Percentiles rank a stretch among this genome's conserved stretches.
These are phyloP conservation scores for Forbesichthys agassizii DNA, from an alignment of 2,113 vertebrate species.

Conservation along the genomic window DNA sequence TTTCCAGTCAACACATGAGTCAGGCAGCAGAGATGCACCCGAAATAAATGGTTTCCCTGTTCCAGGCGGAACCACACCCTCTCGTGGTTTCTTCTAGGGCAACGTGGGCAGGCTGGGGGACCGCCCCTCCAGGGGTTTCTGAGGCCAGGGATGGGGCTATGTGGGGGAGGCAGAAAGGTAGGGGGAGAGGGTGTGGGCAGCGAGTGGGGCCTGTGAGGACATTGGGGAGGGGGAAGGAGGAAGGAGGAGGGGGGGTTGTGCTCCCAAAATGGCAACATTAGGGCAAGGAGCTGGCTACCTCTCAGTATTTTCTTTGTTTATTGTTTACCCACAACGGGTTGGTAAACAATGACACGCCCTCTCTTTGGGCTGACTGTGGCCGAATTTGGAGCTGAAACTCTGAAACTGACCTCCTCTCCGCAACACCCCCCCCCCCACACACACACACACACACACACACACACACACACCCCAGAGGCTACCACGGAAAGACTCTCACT, in stretches of 20 bases:
- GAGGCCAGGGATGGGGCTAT: conserved; percentile 67
- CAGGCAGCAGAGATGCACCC: conserved; percentile 89
- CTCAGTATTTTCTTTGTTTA: conserved; percentile 80
- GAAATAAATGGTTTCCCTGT: conserved; percentile 98
- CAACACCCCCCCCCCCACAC: too few relatives aligned
- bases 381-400: conserved; percentile 42
- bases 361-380: conserved; percentile 54
- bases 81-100: conserved; percentile 84
- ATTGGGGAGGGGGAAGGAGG: conserved; percentile 50
- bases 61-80: conserved; percentile 90
- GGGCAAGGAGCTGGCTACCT: conserved; percentile 72
- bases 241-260: conserved; percentile 65
- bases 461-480: conserved; percentile 24
- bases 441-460: conserved; percentile 11
- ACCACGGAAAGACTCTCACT: conserved; percentile 44
- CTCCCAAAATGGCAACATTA: conserved; percentile 79
- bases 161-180: conserved; percentile 65
- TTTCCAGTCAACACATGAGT: conserved; percentile 98
- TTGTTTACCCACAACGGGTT: conserved; percentile 74
- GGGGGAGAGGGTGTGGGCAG: conserved; percentile 20
- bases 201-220: conserved; percentile 27
- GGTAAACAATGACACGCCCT: conserved; percentile 75
- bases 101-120: conserved; percentile 75
- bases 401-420: too few relatives aligned
- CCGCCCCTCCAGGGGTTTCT: conserved; percentile 73